Percentiles rank a stretch among this genome's conserved stretches.
Evolutionary conservation across 2,888 invertebrate species (phyloP).

Genomic region (Stictocephala bisonia): DNA sequence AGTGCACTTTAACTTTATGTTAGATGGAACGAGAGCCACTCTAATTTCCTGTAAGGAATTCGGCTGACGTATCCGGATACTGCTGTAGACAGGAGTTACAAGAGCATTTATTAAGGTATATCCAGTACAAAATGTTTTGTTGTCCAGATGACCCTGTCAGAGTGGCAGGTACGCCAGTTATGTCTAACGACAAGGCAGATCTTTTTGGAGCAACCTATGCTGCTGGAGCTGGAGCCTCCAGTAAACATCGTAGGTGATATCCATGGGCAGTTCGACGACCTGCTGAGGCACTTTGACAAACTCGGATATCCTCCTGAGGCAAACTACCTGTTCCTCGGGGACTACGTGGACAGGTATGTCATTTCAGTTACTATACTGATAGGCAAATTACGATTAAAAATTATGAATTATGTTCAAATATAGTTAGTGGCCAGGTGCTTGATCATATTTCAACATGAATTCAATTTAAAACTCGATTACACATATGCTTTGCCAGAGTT

Average conservation of each 20-base stretch:
- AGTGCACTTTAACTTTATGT: too few relatives aligned
- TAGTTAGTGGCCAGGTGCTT: too few relatives aligned
- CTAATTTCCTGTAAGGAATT: not conserved
- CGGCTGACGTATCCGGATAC: not conserved
- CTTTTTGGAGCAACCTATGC: conserved; percentile 66
- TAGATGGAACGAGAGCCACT: too few relatives aligned
- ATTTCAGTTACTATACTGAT: too few relatives aligned
- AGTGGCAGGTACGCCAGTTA: conserved; percentile 65
- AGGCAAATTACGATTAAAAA: too few relatives aligned
- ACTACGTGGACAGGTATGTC: conserved; percentile 68
- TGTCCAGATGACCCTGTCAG: conserved; percentile 56
- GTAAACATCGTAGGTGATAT: conserved; percentile 69
- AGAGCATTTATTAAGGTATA: too few relatives aligned
- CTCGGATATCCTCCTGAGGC: conserved; percentile 67
- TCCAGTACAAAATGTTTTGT: not conserved
- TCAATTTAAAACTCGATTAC: too few relatives aligned
- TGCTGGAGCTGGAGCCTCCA: conserved; percentile 67
- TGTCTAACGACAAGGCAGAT: conserved; percentile 62
- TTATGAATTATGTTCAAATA: too few relatives aligned
- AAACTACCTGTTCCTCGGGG: conserved; percentile 69
- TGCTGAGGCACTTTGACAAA: conserved; percentile 67
- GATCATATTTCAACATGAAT: too few relatives aligned
- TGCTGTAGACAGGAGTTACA: not conserved
- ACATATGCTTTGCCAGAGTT: too few relatives aligned
- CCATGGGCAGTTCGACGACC: conserved; percentile 68